Evolutionary conservation across 2,888 invertebrate genomes (phyloP), one percentile per base, ranked within the genome.

Genomic region (Parnassius orleans): DNA sequence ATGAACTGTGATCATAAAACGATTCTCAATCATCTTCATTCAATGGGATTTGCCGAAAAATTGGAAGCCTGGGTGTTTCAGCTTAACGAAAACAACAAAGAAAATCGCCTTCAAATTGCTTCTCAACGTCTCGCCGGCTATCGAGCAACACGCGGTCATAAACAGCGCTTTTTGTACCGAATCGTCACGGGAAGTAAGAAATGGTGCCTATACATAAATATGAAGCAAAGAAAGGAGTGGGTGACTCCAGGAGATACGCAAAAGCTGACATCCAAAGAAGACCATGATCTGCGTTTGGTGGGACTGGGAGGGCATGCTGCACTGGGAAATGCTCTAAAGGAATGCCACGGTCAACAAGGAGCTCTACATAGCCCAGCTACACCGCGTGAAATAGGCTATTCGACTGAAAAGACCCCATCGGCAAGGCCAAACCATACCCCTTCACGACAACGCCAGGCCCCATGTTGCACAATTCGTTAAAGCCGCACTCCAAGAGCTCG

Each of bases 71-170:
- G 60, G 63, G 53, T 66, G 63, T 53, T 53, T 52, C 41, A 53
- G 33, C 66, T 57, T 47, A 65, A 63, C 65, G 57, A 68, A 63
- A 56, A 15, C 10, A 12, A 56, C 11, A 47, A 43, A 56, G 47
- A 56, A 56, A 46, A 62, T 68, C 63, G 63, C 60, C 65, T 66
- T 60, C 65, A 66, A 68, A 68, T 68, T 66, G 65, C 65, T 66
- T 60, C 60, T 68, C 68, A 68, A 55, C 66, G 67, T 57, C 41
- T 57, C 42, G 57, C 48, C 50, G 15, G 50, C 50, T 42, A 42
- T 57, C 10, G 41, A 50, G 63, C 60, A 63, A 68, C 65, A 64
- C 57, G 59, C 59, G 65, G 56, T 44, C 54, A 68, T 61, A 66
- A 68, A 57, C 52, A 57, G 41, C 65, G 63, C 53, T 69, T 66